These are phyloP conservation scores for Lasioglossum malachurum DNA, from an alignment of 2,888 invertebrate species.

Conservation along the genomic window DNA sequence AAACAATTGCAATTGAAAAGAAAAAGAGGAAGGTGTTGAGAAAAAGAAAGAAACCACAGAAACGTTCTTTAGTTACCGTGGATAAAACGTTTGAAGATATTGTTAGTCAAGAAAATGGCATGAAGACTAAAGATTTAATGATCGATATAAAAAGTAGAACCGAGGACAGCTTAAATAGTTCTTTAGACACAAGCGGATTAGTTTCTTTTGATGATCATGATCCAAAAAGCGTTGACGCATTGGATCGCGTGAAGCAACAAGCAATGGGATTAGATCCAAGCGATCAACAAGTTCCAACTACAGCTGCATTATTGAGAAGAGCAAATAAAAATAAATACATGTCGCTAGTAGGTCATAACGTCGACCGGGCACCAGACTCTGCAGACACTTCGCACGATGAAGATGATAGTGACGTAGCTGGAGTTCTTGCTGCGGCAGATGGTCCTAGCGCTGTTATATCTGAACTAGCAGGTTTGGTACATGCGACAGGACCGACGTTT, in stretches of 20 bases:
- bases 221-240: constrained; percentile 74
- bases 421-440: constrained; percentile 77
- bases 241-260: constrained; percentile 80
- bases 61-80: constrained; percentile 75
- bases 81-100: constrained; percentile 72
- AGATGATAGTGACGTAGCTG: constrained; percentile 82
- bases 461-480: constrained; percentile 85
- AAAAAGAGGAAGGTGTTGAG: constrained; percentile 88
- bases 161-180: constrained; percentile 66
- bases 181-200: constrained; percentile 62
- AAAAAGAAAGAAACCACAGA: constrained; percentile 87
- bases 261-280: constrained; percentile 78
- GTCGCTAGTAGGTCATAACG: constrained; percentile 74
- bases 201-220: constrained; percentile 67
- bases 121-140: constrained; percentile 71
- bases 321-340: constrained; percentile 78
- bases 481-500: constrained; percentile 80
- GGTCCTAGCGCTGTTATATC: constrained; percentile 84
- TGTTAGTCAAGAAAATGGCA: constrained; percentile 69
- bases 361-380: constrained; percentile 77
- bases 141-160: constrained; percentile 62
- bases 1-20: constrained; percentile 86
- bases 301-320: constrained; percentile 73
- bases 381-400: constrained; percentile 83
- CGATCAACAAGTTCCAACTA: constrained; percentile 79